phyloP scores from a whole-genome alignment of 2,797 vertebrate genomes.

The Toxotes lorentzi region DNA sequence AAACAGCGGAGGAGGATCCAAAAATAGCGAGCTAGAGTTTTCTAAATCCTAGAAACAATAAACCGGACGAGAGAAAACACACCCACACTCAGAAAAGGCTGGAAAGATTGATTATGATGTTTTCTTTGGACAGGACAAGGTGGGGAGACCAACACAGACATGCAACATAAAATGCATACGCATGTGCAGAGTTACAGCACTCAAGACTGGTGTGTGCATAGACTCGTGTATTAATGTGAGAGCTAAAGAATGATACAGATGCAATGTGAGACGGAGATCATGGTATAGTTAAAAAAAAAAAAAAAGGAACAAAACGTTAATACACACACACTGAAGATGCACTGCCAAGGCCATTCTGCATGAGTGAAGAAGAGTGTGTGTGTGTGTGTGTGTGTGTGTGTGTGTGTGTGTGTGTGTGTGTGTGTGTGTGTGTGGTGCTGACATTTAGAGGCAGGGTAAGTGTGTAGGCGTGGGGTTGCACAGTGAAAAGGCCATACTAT shows the following conservation, averaged over 20 bases:
- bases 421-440: slow-evolving; percentile 38
- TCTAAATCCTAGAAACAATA: slow-evolving; percentile 60
- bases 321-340: not conserved
- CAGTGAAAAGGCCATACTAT: slow-evolving; percentile 74
- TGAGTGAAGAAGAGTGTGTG: slow-evolving; percentile 1
- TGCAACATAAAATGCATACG: not conserved
- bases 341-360: slow-evolving; percentile 4
- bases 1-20: slow-evolving; percentile 45
- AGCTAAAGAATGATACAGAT: not conserved
- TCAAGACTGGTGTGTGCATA: not conserved
- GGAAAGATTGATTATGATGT: slow-evolving; percentile 32
- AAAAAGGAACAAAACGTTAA: not conserved
- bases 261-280: not conserved
- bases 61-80: slow-evolving; percentile 48
- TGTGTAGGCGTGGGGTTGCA: slow-evolving; percentile 64
- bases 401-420: slow-evolving; percentile 8
- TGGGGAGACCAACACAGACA: not conserved
- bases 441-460: slow-evolving; percentile 71
- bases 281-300: not conserved
- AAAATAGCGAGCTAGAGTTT: slow-evolving; percentile 47
- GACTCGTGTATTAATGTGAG: too few species aligned
- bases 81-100: slow-evolving; percentile 33
- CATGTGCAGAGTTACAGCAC: not conserved
- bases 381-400: slow-evolving; percentile 1
- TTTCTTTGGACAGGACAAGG: slow-evolving; percentile 31